Base-by-base conservation (phyloP, 35 echinoderm and acorn worm species). In the Stichopus chloronotus region DNA sequence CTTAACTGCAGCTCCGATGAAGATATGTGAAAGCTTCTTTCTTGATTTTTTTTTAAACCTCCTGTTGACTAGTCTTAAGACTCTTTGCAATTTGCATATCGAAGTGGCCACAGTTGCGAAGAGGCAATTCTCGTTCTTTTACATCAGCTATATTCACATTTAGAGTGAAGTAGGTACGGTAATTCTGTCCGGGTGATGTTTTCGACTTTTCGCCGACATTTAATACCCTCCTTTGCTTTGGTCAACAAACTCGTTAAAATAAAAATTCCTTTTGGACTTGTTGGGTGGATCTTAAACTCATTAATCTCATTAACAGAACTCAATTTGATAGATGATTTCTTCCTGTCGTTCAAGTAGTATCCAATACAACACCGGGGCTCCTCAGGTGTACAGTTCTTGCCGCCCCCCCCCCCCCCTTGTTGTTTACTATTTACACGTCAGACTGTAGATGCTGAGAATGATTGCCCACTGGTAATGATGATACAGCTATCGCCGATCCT, bases 1-100 rank as follows among this genome's bases (percentile, higher is more conserved):
- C 5, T 69, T 96, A 13, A 94, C 90, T 5, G 78, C 95, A 56
- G 90, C 92, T 12, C 56, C 90, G 12, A 96, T 96, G 95, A 96
- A 92, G 71, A 53, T 82, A 20, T 56, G 84, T 8, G 21, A 84
- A 90, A 30, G 25, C 4, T 13, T 94, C 16, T 68, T 94, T 90
- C 81, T 94, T 57, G 54, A 90, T 19, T n/a, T 23, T 54, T 53
- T 94, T 43, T 43, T 43, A 43, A 94, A 79, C 59, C 92, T 76
- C 25, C 86, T 52, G 54, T 59, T 23, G 43, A 12, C 10, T 30
- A 68, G 8, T 91, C 56, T 78, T 57, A 86, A 24, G 90, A 91
- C 63, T 86, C 93, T 13, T 63, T 74, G 19, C 80, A 94, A 72
- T 91, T 92, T 81, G 94, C 90, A 4, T 94, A 94, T 86, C 9